Evolutionary conservation across 2,797 vertebrate species (phyloP).

Genomic region (Macropus fuliginosus): DNA sequence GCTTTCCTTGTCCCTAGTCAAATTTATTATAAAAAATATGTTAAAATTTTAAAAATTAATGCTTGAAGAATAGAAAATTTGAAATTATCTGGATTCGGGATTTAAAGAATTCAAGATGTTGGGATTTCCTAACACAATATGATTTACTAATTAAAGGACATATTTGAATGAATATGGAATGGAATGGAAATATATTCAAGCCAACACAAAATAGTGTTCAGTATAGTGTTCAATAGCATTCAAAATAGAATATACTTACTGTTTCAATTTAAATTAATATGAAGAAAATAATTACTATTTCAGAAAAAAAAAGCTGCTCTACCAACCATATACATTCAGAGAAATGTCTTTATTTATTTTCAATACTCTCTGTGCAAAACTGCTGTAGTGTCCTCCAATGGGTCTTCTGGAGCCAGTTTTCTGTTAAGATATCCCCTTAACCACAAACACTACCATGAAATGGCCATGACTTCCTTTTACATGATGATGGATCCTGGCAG

Average conservation of each 20-base stretch:
- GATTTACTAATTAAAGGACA: conserved; percentile 37
- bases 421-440: neutral
- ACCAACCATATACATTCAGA: conserved; percentile 59
- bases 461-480: conserved; percentile 20
- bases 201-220: no score
- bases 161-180: no score
- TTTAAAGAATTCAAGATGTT: neutral
- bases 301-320: conserved; percentile 25
- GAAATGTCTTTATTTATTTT: conserved; percentile 65
- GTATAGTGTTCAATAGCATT: no score
- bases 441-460: neutral
- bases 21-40: conserved; percentile 42
- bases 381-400: conserved; percentile 72
- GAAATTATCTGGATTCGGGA: no score
- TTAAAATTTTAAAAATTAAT: conserved; percentile 22
- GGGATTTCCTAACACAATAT: conserved; percentile 26
- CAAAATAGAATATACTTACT: conserved; percentile 24
- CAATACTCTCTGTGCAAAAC: conserved; percentile 82
- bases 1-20: neutral
- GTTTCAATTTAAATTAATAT: conserved; percentile 80
- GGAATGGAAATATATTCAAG: conserved; percentile 32
- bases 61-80: conserved; percentile 25
- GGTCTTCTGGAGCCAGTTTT: conserved; percentile 13
- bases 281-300: conserved; percentile 61
- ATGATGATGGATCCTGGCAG: neutral